phyloP scores from a whole-genome alignment of 2,888 invertebrate species.

The Limnephilus rhombicus region DNA sequence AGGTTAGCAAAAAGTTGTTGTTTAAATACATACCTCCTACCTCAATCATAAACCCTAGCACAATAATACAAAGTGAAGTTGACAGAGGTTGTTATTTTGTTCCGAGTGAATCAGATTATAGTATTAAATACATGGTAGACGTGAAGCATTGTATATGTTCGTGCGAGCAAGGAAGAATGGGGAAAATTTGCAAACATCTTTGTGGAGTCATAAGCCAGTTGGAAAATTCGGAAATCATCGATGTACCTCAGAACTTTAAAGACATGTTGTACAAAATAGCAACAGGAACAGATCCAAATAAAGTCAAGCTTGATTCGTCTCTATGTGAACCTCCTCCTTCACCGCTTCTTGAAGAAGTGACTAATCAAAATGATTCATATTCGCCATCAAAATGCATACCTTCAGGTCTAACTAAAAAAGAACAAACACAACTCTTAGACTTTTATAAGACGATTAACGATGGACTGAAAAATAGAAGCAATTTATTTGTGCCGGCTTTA shows the following conservation, averaged over 20 bases:
- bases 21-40: conserved; percentile 63
- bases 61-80: conserved; percentile 57
- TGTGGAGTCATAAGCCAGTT: conserved; percentile 62
- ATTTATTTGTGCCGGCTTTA: conserved; percentile 59
- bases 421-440: conserved; percentile 49
- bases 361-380: conserved; percentile 49
- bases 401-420: conserved; percentile 51
- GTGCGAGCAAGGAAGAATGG: conserved; percentile 58
- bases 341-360: conserved; percentile 37
- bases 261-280: conserved; percentile 60
- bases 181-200: conserved; percentile 60
- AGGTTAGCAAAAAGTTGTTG: conserved; percentile 58
- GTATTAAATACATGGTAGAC: conserved; percentile 62
- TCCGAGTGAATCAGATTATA: conserved; percentile 62
- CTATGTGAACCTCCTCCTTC: conserved; percentile 24
- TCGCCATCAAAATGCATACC: conserved; percentile 10
- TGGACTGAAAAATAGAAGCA: conserved; percentile 57
- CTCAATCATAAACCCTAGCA: conserved; percentile 61
- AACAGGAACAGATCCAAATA: conserved; percentile 53
- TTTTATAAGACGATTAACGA: conserved; percentile 58
- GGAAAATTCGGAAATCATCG: conserved; percentile 50
- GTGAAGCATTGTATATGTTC: conserved; percentile 62
- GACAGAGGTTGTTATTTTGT: conserved; percentile 59
- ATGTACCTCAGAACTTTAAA: conserved; percentile 60
- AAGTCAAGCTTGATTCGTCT: conserved; percentile 3